A percentile compares a stretch with the other conserved stretches of the same genome.
phyloP scores from a whole-genome alignment of 2,888 invertebrate genomes.

The Ornithoptera alexandrae region DNA sequence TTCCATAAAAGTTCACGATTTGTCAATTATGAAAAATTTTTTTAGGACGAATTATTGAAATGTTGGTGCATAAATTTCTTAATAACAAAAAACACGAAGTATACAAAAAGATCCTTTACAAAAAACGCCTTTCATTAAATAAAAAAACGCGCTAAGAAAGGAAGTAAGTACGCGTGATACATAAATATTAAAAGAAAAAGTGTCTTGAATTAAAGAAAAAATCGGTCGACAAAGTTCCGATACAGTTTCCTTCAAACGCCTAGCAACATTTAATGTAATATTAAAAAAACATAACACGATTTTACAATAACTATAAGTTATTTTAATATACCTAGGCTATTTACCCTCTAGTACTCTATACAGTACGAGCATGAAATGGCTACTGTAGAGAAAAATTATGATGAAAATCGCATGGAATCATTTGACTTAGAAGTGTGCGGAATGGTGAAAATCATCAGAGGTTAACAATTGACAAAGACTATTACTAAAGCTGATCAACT shows the following conservation, averaged over 20 bases:
- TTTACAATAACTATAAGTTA: not conserved
- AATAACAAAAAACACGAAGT: not conserved
- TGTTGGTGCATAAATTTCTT: not conserved
- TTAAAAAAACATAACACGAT: not conserved
- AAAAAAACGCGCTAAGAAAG: slow-evolving; percentile 19
- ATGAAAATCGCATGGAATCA: too few relatives aligned
- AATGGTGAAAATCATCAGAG: too few relatives aligned
- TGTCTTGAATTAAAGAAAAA: not conserved
- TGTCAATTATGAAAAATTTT: too few relatives aligned
- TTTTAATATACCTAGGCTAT: too few relatives aligned
- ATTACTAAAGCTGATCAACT: too few relatives aligned
- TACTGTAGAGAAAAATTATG: too few relatives aligned
- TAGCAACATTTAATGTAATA: not conserved
- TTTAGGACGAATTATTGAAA: too few relatives aligned
- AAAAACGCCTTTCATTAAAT: slow-evolving; percentile 14
- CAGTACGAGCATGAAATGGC: too few relatives aligned
- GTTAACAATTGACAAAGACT: too few relatives aligned
- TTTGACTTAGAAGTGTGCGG: too few relatives aligned
- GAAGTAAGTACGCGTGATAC: slow-evolving; percentile 16
- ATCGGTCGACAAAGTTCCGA: not conserved
- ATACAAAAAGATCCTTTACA: slow-evolving; percentile 13
- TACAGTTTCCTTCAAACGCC: not conserved
- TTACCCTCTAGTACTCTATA: too few relatives aligned
- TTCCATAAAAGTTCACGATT: too few relatives aligned
- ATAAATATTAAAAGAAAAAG: slow-evolving; percentile 12